phyloP scores from a whole-genome alignment of 2,797 vertebrate species.

The Acanthurus lineatus region DNA sequence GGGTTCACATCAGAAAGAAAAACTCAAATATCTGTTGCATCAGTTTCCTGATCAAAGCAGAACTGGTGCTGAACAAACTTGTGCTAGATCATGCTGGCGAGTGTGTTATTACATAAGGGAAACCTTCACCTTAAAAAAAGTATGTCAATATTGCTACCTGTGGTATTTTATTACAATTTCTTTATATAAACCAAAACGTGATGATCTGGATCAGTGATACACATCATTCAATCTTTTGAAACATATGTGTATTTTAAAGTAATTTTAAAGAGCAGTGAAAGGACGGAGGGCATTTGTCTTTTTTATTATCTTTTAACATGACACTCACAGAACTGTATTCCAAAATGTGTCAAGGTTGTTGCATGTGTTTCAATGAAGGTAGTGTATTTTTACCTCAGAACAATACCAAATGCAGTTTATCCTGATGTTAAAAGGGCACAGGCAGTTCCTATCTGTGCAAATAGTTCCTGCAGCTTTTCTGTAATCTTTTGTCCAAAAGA shows the following conservation, averaged over 20 bases:
- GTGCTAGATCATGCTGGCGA: not conserved
- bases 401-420: slow-evolving; percentile 45
- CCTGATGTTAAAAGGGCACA: slow-evolving; percentile 25
- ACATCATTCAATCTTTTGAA: not conserved
- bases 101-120: slow-evolving; percentile 23
- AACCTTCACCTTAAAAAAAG: not conserved
- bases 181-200: not conserved
- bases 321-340: not conserved
- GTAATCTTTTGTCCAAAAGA: slow-evolving; percentile 25
- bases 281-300: not conserved
- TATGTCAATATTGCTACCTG: not conserved
- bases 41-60: slow-evolving; percentile 10
- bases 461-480: slow-evolving; percentile 10
- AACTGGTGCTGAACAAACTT: slow-evolving; percentile 17
- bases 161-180: not conserved
- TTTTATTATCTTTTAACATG: not conserved
- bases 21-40: not conserved
- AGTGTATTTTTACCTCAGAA: slow-evolving; percentile 23
- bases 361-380: slow-evolving; percentile 5
- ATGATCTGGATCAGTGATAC: not conserved
- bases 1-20: not conserved
- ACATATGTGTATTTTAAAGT: not conserved
- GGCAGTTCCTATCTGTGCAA: slow-evolving; percentile 32
- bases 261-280: no score
- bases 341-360: slow-evolving; percentile 40